Percentiles rank a stretch among this genome's conserved stretches.
These are phyloP conservation scores for Drosophila ogumai DNA, from an alignment of 1,140 invertebrate species.

Conservation along the genomic window DNA sequence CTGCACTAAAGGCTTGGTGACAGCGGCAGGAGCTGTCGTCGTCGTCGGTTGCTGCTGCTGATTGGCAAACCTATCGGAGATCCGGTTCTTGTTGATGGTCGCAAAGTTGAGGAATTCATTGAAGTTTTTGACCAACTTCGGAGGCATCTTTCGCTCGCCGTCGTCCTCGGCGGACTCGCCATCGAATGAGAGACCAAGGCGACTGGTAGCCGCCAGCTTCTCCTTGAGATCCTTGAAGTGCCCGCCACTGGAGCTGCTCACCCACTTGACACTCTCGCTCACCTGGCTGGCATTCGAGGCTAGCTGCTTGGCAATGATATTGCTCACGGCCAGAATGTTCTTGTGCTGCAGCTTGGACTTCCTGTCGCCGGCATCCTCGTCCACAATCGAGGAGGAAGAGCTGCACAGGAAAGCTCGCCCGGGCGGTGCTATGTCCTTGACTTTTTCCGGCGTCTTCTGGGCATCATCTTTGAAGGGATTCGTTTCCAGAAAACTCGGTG, in stretches of 20 bases:
- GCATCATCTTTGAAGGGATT: constrained; percentile 82
- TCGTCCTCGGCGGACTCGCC: constrained; percentile 16
- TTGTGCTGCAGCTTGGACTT: constrained; percentile 62
- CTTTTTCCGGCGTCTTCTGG: constrained; percentile 30
- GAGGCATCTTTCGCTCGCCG: constrained; percentile 65
- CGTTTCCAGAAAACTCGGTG: constrained; percentile 72
- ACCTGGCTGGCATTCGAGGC: constrained; percentile 68
- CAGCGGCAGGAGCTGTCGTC: constrained; percentile 7
- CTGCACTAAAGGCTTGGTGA: constrained; percentile 81
- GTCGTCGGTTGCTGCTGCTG: constrained; percentile 35
- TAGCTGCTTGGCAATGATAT: constrained; percentile 82
- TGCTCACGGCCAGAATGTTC: constrained; percentile 77
- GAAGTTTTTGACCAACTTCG: constrained; percentile 91
- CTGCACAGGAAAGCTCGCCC: constrained; percentile 54
- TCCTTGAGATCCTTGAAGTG: constrained; percentile 87
- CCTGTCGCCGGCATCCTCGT: constrained; percentile 31
- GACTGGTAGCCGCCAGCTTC: constrained; percentile 85
- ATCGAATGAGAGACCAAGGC: constrained; percentile 57
- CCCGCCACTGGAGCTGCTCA: constrained; percentile 79
- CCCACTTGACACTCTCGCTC: constrained; percentile 72
- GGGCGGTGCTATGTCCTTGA: constrained; percentile 11
- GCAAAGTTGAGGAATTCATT: constrained; percentile 93
- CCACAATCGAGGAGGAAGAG: constrained; percentile 53
- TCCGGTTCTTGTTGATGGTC: constrained; percentile 87
- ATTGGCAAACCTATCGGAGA: constrained; percentile 67